Percentiles rank a stretch among this genome's conserved stretches.
Conservation (phyloP, 2,888 invertebrate species). For the Mesochorus sp. region DNA sequence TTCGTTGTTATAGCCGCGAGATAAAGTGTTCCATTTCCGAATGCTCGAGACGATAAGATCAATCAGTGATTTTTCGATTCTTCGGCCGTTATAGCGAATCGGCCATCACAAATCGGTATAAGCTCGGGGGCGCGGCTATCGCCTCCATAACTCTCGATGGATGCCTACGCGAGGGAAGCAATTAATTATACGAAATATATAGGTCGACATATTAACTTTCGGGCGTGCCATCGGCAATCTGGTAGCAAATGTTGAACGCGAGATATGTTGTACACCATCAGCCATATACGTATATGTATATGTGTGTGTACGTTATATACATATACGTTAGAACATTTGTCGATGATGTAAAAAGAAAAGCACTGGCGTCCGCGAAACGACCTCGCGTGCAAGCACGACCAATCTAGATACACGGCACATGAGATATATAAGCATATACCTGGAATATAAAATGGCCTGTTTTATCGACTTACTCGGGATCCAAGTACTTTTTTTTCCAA, state of each 20-base stretch:
- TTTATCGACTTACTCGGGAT: conserved; percentile 31
- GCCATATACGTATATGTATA: not conserved
- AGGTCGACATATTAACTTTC: conserved; percentile 60
- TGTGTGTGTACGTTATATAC: not conserved
- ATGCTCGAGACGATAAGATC: too few relatives aligned
- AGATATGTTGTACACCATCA: not conserved
- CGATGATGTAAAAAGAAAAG: conserved; percentile 59
- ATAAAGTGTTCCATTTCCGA: conserved; percentile 10
- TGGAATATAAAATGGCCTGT: conserved; percentile 20
- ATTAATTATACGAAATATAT: conserved; percentile 61
- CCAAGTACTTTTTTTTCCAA: not conserved
- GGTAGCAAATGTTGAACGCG: conserved; percentile 24
- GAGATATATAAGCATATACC: conserved; percentile 20
- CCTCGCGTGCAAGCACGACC: conserved; percentile 59
- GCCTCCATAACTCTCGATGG: conserved; percentile 15
- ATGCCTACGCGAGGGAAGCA: conserved; percentile 29
- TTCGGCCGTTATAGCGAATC: too few relatives aligned
- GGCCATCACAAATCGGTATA: conserved; percentile 46
- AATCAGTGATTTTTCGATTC: too few relatives aligned
- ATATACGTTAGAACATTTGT: conserved; percentile 1
- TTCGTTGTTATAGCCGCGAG: not conserved
- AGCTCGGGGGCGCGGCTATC: conserved; percentile 54
- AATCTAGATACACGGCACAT: conserved; percentile 32
- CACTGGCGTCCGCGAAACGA: conserved; percentile 56
- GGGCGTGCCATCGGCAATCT: conserved; percentile 50